Evolutionary conservation across 2,113 vertebrate genomes (phyloP), one percentile per base, ranked within the genome.

Genomic region (Eolophus roseicapilla): DNA sequence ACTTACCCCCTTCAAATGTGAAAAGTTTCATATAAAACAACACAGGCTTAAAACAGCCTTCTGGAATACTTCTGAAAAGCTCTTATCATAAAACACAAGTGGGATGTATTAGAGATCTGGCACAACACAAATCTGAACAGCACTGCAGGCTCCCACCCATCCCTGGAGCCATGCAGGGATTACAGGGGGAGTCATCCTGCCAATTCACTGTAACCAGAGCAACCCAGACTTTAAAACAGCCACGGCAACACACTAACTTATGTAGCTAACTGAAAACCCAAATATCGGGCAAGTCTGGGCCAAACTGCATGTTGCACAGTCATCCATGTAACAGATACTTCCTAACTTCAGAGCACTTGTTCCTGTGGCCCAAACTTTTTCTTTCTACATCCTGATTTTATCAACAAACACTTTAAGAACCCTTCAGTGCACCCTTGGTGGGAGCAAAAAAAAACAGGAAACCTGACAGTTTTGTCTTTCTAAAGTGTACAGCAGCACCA

Each of bases 211-310:
- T 74, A 92, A 93, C 85, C 76, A 73, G 2, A 95, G 88, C 88
- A 95, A 88, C 78, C 8, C 53, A 52, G 64, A 52, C 16, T 70
- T 80, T 79, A 33, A 2, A 57, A 57, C 8, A 35, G 76, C 63
- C 67, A 50, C 20, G 1, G 44, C 52, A 68, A 74, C 67, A 28
- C 2, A 19, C 37, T 27, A 59, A 78, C 20, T 75, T 39, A 14
- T 5, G 37, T 3, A 80, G 65, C 60, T 68, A 57, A 18, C 52
- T 79, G 60, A 62, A 93, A 96, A 82, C 12, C 77, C 88, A 74
- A 70, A 63, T 27, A 80, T 44, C 31, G 63, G 68, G 91, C 95
- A 94, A 93, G 94, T 78, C 92, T 83, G 88, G 76, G 76, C 92
- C 86, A 83, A 86, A 63, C 76, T 39, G 50, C 16, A 3, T 13